These are phyloP conservation scores for Antheraea yamamai DNA, from an alignment of 2,888 invertebrate genomes.

Conservation along the genomic window DNA sequence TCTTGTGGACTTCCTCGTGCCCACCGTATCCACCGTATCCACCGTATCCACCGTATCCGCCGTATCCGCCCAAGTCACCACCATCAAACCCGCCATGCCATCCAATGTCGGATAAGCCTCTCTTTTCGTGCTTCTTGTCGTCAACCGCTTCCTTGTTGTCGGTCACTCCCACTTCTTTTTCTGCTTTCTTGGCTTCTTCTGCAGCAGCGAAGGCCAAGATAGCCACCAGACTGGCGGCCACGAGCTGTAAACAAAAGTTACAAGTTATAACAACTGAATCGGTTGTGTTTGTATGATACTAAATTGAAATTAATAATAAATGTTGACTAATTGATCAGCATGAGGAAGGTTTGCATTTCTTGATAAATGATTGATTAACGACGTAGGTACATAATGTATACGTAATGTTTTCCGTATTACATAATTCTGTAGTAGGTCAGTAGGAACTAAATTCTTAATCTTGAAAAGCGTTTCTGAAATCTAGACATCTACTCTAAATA, in stretches of 20 bases:
- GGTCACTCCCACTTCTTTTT: constrained; percentile 81
- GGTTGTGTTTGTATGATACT: constrained; percentile 36
- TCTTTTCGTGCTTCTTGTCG: constrained; percentile 89
- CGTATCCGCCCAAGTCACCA: constrained; percentile 49
- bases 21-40: constrained; percentile 66
- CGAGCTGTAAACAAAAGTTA: constrained; percentile 65
- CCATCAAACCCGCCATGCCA: constrained; percentile 48
- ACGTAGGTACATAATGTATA: constrained; percentile 44
- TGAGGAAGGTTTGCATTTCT: constrained; percentile 39
- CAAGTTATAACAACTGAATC: constrained; percentile 37
- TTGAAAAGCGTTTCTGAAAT: background rate
- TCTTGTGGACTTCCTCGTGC: constrained; percentile 84
- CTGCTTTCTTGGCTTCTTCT: constrained; percentile 82
- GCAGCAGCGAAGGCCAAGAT: constrained; percentile 82
- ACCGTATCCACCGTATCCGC: constrained; percentile 58
- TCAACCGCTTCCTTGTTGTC: constrained; percentile 79
- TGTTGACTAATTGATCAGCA: constrained; percentile 55
- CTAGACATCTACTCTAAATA: background rate
- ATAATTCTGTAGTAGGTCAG: constrained; percentile 36
- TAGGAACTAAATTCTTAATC: constrained; percentile 30
- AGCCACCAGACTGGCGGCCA: constrained; percentile 84
- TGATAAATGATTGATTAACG: constrained; percentile 54
- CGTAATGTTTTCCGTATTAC: constrained; percentile 63
- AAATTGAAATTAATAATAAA: constrained; percentile 42
- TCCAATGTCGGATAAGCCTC: constrained; percentile 84